Percentiles rank a stretch among this genome's conserved stretches.
These are phyloP conservation scores for Saturnia pavonia DNA, from an alignment of 2,888 invertebrate species.

Conservation along the genomic window DNA sequence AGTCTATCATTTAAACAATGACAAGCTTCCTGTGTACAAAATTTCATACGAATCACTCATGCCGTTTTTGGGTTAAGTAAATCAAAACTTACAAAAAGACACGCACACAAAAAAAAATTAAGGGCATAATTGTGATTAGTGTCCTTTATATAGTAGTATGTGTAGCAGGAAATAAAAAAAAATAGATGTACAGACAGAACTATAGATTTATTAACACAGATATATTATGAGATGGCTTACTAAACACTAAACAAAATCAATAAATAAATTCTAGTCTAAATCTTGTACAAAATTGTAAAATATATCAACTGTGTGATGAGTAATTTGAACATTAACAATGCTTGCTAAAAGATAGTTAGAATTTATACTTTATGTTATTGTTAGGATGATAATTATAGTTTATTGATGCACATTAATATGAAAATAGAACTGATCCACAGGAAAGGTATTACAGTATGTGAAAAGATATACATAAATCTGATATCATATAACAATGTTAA, in stretches of 20 bases:
- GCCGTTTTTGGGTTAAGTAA: too few relatives aligned
- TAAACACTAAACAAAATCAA: not conserved
- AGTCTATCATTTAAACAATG: too few relatives aligned
- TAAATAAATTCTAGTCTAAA: not conserved
- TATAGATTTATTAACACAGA: too few relatives aligned
- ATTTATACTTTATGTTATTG: slow-evolving; percentile 18
- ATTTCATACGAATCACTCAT: too few relatives aligned
- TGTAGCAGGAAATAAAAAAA: too few relatives aligned
- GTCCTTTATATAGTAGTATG: too few relatives aligned
- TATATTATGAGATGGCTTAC: not conserved
- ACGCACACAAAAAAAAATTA: too few relatives aligned
- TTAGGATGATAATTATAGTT: not conserved
- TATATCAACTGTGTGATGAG: not conserved
- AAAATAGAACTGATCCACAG: slow-evolving; percentile 1
- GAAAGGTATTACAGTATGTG: not conserved
- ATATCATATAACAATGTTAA: slow-evolving; percentile 1
- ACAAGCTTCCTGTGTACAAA: too few relatives aligned
- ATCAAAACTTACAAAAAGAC: too few relatives aligned
- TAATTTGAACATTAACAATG: not conserved
- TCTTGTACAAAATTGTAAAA: not conserved
- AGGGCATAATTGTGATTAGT: too few relatives aligned
- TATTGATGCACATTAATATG: not conserved
- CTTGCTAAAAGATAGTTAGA: slow-evolving; percentile 25
- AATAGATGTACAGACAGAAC: too few relatives aligned
- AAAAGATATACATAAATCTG: slow-evolving; percentile 4